A percentile compares a stretch with the other conserved stretches of the same genome.
Conservation (phyloP, 2,797 vertebrate genomes). For the Labeo calbasu region DNA sequence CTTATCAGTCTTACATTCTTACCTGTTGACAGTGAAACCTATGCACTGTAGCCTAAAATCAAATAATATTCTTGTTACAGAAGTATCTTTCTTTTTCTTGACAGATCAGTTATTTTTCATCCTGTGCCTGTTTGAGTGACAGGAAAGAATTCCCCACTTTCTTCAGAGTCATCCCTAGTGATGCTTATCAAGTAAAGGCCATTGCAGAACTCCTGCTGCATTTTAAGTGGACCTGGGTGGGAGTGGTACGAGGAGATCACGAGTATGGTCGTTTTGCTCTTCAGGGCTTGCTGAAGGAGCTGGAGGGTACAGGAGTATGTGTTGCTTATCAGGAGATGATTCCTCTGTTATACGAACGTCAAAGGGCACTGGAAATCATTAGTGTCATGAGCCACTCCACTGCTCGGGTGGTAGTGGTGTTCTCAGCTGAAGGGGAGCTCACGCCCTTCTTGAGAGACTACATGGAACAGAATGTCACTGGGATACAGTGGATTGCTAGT, state of each 20-base stretch:
- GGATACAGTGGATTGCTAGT: slow-evolving; percentile 80
- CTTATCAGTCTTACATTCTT: not conserved
- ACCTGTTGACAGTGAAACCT: not conserved
- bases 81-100: not conserved
- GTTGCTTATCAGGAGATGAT: slow-evolving; percentile 79
- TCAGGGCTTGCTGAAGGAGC: slow-evolving; percentile 74
- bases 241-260: slow-evolving; percentile 76
- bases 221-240: slow-evolving; percentile 79
- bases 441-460: slow-evolving; percentile 77
- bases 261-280: slow-evolving; percentile 78
- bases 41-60: not conserved
- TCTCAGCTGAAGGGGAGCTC: slow-evolving; percentile 79
- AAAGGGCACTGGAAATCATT: slow-evolving; percentile 72
- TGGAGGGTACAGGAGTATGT: slow-evolving; percentile 72
- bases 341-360: slow-evolving; percentile 71
- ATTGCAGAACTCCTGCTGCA: slow-evolving; percentile 74
- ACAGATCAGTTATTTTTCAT: slow-evolving; percentile 82
- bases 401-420: slow-evolving; percentile 77
- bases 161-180: slow-evolving; percentile 79
- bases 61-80: not conserved
- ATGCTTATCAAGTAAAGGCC: slow-evolving; percentile 80
- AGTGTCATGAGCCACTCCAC: slow-evolving; percentile 73
- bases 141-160: slow-evolving; percentile 75
- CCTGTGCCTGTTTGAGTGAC: slow-evolving; percentile 77
- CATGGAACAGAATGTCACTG: slow-evolving; percentile 77